Base-by-base conservation (phyloP, 2,113 vertebrate species). In the Coracopsis vasa region DNA sequence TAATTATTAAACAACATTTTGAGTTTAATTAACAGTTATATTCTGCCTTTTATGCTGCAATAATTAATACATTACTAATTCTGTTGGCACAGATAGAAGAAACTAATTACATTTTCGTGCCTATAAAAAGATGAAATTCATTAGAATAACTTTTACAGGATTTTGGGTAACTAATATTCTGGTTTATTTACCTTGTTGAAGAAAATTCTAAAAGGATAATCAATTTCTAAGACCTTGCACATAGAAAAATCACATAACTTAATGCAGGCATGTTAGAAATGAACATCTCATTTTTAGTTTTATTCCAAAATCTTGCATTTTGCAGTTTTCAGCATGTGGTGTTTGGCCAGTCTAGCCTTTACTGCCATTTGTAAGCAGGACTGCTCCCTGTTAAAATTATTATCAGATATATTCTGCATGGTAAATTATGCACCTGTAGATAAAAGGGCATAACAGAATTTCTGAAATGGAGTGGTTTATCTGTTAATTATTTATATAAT, bases 31-130 rank as follows among this genome's bases (percentile, higher is more conserved):
- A 97, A 78, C 39, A 88, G 54, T 28, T 83, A 69, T 90, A 75
- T 90, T 91, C 56, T 54, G 42, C 41, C 33, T 95, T 95, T 93
- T 95, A 82, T 78, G 66, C 33, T 79, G 58, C 54, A 96, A 47
- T 96, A 97, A 95, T 94, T 93, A 97, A 95, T 96, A 67, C 31
- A 77, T 93, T 95, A 62, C 66, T 62, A 95, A 85, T 92, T 97
- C 84, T 94, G 53, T 96, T 97, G 93, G 58, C 88, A 54, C 42
- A 95, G 79, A 96, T 88, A 95, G 84, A 87, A 92, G 70, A 93
- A 96, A 83, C 50, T 90, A 95, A 97, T 97, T 96, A 87, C 45
- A 66, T 91, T 92, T 95, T 93, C 17, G 37, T 88, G 86, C 47
- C 67, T 84, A 69, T 86, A 93, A 86, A 96, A 80, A 90, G 90